Percentiles rank a stretch among this genome's conserved stretches.
Evolutionary conservation across 2,797 vertebrate genomes (phyloP).

Genomic region (Crax fasciolata): DNA sequence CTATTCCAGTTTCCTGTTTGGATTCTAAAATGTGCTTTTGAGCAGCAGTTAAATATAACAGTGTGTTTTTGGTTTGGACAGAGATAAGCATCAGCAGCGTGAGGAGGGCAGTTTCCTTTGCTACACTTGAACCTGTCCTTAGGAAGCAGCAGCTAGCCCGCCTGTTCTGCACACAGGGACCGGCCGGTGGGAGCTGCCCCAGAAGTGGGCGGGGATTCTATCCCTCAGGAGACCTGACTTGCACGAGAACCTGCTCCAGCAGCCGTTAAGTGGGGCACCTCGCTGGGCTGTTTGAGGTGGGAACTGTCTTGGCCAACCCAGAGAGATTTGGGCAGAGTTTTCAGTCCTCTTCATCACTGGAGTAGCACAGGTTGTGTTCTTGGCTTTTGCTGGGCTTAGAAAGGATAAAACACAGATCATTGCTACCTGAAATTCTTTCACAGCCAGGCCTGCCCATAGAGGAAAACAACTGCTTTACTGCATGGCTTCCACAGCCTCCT

Average conservation of each 20-base stretch:
- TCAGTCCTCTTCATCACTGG: not conserved
- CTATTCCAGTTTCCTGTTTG: not conserved
- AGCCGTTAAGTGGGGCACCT: not conserved
- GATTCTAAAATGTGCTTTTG: constrained; percentile 21
- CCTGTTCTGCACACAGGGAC: not conserved
- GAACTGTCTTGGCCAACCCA: not conserved
- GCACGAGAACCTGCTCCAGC: not conserved
- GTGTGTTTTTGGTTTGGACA: constrained; percentile 36
- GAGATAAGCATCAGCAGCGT: not conserved
- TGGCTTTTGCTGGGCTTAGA: not conserved
- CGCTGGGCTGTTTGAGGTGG: not conserved
- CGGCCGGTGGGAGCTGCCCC: not conserved
- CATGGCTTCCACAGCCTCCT: not conserved
- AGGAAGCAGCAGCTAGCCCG: not conserved
- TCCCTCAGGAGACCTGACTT: not conserved
- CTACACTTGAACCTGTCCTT: not conserved
- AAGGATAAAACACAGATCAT: not conserved
- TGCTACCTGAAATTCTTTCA: constrained; percentile 4
- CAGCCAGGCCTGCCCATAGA: not conserved
- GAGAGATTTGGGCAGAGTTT: not conserved
- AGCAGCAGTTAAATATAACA: not conserved
- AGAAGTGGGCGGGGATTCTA: not conserved
- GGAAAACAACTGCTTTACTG: not conserved
- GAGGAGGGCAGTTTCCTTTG: constrained; percentile 22
- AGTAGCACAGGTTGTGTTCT: not conserved